These are phyloP conservation scores for Mythimna loreyi DNA, from an alignment of 2,888 invertebrate species.

Conservation along the genomic window DNA sequence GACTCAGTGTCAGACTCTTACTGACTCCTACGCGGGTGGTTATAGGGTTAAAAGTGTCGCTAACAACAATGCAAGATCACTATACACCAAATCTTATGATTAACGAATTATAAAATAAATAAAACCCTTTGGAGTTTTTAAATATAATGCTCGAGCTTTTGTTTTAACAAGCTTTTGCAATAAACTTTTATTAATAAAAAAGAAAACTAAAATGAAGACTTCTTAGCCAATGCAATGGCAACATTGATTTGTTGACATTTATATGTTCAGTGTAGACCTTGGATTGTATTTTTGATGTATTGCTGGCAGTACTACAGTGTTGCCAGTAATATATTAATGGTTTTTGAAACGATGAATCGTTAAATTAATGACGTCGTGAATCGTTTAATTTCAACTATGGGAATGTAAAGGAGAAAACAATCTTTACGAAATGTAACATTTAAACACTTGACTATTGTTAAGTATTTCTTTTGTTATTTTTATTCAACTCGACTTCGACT, in stretches of 20 bases:
- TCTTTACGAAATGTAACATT: conserved; percentile 34
- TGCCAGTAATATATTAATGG: conserved; percentile 14
- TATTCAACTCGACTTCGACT: conserved; percentile 30
- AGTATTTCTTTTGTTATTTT: conserved; percentile 55
- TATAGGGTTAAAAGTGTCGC: neutral
- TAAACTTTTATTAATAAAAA: neutral
- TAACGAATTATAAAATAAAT: neutral
- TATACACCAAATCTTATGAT: neutral
- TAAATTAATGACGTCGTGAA: too few relatives aligned
- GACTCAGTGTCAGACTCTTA: too few relatives aligned
- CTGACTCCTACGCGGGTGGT: too few relatives aligned
- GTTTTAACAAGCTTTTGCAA: conserved; percentile 34
- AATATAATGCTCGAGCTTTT: conserved; percentile 26
- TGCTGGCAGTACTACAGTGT: conserved; percentile 23
- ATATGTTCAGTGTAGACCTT: neutral
- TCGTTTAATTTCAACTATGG: conserved; percentile 8
- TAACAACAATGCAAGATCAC: conserved; percentile 12
- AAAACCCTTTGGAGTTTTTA: neutral
- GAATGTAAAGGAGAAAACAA: conserved; percentile 1
- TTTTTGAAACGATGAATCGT: conserved; percentile 21
- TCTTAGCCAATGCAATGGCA: conserved; percentile 16
- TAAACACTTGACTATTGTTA: conserved; percentile 44
- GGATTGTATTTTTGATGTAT: conserved; percentile 19
- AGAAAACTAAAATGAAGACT: conserved; percentile 15
- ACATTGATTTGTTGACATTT: conserved; percentile 16